Base-by-base conservation (phyloP, 2,888 invertebrate genomes). In the Pherbina coryleti region DNA sequence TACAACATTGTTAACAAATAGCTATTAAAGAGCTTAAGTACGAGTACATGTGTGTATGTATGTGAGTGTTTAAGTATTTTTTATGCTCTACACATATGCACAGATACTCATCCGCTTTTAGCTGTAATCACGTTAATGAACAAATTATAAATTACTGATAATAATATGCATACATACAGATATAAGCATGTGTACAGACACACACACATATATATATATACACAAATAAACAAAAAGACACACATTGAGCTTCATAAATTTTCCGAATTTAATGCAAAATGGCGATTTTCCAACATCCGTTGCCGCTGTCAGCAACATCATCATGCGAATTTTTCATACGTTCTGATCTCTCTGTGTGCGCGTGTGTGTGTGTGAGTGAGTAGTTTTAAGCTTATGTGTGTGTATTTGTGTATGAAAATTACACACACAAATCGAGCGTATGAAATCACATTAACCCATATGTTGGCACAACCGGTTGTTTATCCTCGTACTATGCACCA, bases 361-460 rank as follows among this genome's bases (percentile, higher is more conserved):
- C 44, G 49, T 67, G 37, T 49, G 37, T 66, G 67, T 51, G 14
- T 22, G 69, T 51, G 28, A 51, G n/a, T 37, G n/a, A 34, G 37
- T 66, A 34, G 25, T 3, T 66, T 66, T 69, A 22, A 19, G 19
- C 49, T 11, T 67, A 5, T n/a, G 55, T 53, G 28, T 72, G 57
- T 44, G 17, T 34, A 62, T 62, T n/a, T 67, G 60, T 28, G 49
- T 1, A 34, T 14, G 71, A 53, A 57, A 72, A 60, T 55, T 60
- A 25, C 60, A 60, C 37, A 25, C 60, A 44, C 37, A 60, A 71
- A 66, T 66, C 51, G 71, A 72, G 71, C 60, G 60, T 22, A 67
- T 49, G n/a, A 77, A 73, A 77, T 77, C 73, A 67, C 67, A 73
- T 77, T 77, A 77, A 73, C 72, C 67, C 72, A 67, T 57, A 67